These are phyloP conservation scores for Eucera pruinosa DNA, from an alignment of 2,888 invertebrate genomes.

Conservation along the genomic window DNA sequence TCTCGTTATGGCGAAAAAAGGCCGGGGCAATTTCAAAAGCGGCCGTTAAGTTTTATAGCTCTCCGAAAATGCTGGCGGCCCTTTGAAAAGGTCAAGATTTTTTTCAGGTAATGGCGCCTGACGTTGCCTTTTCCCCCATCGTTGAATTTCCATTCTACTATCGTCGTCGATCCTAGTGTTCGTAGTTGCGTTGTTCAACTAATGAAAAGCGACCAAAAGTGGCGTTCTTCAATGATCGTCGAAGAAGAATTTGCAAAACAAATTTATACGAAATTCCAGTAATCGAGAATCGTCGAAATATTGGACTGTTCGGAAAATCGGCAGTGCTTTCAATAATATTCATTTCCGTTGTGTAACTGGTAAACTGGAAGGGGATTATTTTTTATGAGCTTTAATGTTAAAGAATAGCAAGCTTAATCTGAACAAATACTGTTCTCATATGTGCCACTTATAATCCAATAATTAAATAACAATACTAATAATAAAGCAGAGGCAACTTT, in stretches of 20 bases:
- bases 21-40: conserved; percentile 77
- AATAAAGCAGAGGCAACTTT: no score
- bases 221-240: background rate
- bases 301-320: no score
- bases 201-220: background rate
- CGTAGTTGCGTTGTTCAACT: background rate
- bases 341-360: no score
- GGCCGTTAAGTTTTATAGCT: conserved; percentile 76
- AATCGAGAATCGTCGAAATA: no score
- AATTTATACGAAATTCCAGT: background rate
- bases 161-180: background rate
- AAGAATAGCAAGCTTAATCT: no score
- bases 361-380: no score
- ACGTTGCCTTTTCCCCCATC: conserved; percentile 41
- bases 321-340: no score
- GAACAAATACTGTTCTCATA: no score
- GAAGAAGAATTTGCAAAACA: background rate
- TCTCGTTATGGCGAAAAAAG: conserved; percentile 74
- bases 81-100: conserved; percentile 76
- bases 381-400: no score
- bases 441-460: no score
- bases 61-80: conserved; percentile 58
- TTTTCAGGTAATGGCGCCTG: conserved; percentile 59
- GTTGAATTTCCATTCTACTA: conserved; percentile 27
- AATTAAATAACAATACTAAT: no score